phyloP scores from a whole-genome alignment of 2,113 vertebrate species.

The Dicerorhinus sumatrensis region DNA sequence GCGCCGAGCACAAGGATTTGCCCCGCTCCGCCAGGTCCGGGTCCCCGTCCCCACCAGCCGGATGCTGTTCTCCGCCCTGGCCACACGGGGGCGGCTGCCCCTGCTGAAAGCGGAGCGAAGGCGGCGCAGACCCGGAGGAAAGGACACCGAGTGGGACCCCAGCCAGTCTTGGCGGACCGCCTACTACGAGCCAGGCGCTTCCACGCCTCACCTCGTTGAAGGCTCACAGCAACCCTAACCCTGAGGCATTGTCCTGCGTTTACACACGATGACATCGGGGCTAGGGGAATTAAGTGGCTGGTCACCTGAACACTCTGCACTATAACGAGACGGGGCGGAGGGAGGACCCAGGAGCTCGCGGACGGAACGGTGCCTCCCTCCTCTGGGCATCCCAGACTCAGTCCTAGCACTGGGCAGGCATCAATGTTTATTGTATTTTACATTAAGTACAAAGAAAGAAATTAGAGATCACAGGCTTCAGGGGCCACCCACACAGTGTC shows the following conservation, averaged over 20 bases:
- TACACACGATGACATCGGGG: background rate
- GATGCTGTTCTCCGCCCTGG: background rate
- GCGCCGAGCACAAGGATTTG: accelerated
- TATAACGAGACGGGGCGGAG: background rate
- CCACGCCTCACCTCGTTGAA: background rate
- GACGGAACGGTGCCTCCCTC: background rate
- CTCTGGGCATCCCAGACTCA: background rate
- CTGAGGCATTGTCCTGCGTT: background rate
- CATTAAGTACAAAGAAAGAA: background rate
- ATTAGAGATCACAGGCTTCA: background rate
- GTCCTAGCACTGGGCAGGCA: background rate
- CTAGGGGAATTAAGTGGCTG: background rate
- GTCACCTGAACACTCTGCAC: background rate
- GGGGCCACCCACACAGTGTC: background rate
- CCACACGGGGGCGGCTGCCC: slow-evolving; percentile 55
- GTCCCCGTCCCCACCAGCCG: accelerated
- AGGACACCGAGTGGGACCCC: accelerated
- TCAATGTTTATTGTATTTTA: background rate
- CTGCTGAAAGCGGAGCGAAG: background rate
- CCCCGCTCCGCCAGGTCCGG: no score
- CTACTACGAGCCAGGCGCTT: background rate
- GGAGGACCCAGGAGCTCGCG: background rate
- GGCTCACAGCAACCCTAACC: background rate
- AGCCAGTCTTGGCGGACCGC: background rate
- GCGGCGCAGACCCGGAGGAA: background rate